Evolutionary conservation across 2,888 invertebrate genomes (phyloP).

Genomic region (Vanessa cardui): DNA sequence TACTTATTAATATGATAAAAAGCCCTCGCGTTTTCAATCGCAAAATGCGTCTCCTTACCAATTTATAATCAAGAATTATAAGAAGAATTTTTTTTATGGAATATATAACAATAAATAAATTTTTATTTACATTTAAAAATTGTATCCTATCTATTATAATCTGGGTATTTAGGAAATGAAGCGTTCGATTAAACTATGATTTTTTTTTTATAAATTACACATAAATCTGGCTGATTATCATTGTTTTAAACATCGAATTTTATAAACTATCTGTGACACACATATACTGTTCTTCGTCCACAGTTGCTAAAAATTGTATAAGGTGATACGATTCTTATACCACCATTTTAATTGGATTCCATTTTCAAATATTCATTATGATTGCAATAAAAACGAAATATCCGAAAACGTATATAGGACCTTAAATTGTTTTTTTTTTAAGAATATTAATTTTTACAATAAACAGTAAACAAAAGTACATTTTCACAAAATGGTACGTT

Average conservation of each 20-base stretch:
- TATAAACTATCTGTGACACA: conserved; percentile 11
- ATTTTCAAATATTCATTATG: not conserved
- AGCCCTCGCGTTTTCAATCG: conserved; percentile 73
- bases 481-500: conserved; percentile 17
- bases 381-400: not conserved
- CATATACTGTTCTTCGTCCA: conserved; percentile 11
- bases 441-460: conserved; percentile 30
- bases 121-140: conserved; percentile 79
- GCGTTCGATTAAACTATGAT: conserved; percentile 50
- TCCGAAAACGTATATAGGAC: not conserved
- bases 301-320: not conserved
- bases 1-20: conserved; percentile 68
- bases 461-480: conserved; percentile 8
- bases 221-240: conserved; percentile 30
- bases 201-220: conserved; percentile 39
- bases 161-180: conserved; percentile 62
- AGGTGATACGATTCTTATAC: not conserved
- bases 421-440: not conserved
- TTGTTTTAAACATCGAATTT: conserved; percentile 14
- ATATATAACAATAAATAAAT: conserved; percentile 82
- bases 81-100: conserved; percentile 76
- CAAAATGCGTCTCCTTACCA: conserved; percentile 74
- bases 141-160: conserved; percentile 78
- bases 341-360: not conserved
- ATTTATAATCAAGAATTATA: conserved; percentile 79